phyloP scores from a whole-genome alignment of 2,113 vertebrate genomes.

The Panthera tigris region DNA sequence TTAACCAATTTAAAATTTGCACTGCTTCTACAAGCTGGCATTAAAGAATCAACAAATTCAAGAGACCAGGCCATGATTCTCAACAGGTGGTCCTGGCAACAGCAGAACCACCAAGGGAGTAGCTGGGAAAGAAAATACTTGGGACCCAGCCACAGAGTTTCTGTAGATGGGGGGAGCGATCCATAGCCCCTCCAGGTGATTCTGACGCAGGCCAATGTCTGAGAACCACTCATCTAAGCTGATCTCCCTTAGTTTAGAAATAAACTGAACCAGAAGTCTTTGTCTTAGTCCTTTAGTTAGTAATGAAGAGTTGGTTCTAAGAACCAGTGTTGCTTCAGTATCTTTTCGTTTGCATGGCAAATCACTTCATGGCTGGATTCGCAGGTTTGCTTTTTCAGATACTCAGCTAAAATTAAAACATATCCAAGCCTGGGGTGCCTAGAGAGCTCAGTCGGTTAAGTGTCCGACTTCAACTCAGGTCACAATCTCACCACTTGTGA shows the following conservation, averaged over 20 bases:
- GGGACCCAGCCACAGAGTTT: background rate
- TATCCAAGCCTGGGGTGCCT: background rate
- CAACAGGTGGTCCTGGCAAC: background rate
- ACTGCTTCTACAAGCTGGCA: background rate
- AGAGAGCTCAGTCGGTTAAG: too few relatives aligned
- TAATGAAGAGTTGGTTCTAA: background rate
- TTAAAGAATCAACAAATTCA: background rate
- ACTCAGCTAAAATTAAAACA: background rate
- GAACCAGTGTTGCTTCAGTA: background rate
- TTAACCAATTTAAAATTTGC: background rate
- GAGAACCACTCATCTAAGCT: background rate
- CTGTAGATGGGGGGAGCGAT: rapidly evolving
- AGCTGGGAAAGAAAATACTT: background rate
- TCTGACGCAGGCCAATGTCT: background rate
- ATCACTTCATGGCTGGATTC: background rate
- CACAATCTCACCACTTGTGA: too few relatives aligned
- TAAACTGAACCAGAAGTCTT: background rate
- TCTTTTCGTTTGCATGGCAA: background rate
- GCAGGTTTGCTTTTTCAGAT: background rate
- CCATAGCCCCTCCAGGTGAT: rapidly evolving
- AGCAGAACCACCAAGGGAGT: background rate
- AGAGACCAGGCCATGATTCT: background rate
- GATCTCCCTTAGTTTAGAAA: background rate
- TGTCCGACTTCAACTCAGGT: too few relatives aligned
- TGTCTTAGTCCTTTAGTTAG: background rate